Conservation (phyloP, 2,888 invertebrate genomes). For the Nebria salina region DNA sequence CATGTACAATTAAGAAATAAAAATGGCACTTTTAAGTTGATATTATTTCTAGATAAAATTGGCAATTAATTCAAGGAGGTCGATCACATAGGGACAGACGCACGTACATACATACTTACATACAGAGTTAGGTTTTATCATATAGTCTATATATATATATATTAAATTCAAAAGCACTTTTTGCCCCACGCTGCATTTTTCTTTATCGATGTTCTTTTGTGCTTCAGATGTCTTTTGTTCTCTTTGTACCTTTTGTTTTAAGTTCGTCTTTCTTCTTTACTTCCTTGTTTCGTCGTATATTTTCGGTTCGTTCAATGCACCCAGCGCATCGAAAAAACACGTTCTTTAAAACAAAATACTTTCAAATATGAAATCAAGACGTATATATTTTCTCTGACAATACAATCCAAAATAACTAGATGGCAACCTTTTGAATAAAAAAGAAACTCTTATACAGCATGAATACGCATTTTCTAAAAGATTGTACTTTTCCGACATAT, state of each 20-base stretch:
- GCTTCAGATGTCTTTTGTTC: conserved; percentile 1
- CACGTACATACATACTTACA: neutral
- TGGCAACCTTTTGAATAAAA: neutral
- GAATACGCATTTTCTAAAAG: neutral
- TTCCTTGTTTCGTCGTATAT: conserved; percentile 1
- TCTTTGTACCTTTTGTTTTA: neutral
- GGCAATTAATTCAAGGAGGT: neutral
- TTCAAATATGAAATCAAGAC: neutral
- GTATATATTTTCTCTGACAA: neutral
- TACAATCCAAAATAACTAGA: neutral
- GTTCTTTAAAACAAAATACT: neutral
- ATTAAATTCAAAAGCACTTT: neutral
- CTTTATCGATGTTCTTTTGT: conserved; percentile 1
- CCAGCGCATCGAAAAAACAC: neutral
- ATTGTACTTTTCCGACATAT: too few species aligned
- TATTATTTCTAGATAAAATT: neutral
- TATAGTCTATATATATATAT: neutral
- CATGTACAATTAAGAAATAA: neutral
- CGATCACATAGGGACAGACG: neutral
- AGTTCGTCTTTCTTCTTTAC: neutral
- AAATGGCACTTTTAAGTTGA: neutral
- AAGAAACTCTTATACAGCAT: neutral
- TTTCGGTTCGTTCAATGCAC: neutral
- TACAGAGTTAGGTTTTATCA: neutral
- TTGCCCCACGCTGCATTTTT: neutral